Percentiles rank a stretch among this genome's conserved stretches.
Conservation (phyloP, 1,140 invertebrate genomes). For the Hyposmocoma kahamanoa region DNA sequence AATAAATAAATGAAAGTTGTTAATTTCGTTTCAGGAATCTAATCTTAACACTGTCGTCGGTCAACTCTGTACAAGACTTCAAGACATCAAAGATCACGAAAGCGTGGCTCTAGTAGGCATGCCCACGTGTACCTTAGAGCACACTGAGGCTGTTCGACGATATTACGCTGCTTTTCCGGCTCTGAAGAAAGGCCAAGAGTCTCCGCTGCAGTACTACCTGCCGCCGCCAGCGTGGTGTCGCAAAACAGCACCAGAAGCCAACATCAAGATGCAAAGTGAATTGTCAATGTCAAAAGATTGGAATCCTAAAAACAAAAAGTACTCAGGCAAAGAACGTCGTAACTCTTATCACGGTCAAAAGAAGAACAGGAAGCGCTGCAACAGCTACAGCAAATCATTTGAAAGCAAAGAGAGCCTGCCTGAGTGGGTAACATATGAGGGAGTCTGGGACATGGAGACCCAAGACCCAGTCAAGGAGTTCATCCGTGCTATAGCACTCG, state of each 20-base stretch:
- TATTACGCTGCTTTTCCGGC: conserved; percentile 74
- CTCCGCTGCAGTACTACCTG: conserved; percentile 59
- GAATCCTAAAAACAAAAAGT: conserved; percentile 52
- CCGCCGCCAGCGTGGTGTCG: conserved; percentile 65
- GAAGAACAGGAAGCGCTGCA: conserved; percentile 53
- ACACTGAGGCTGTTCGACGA: conserved; percentile 68
- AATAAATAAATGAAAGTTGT: no score
- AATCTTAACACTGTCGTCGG: conserved; percentile 61
- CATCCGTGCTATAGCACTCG: conserved; percentile 59
- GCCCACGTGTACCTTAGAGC: conserved; percentile 63
- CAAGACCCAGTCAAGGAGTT: conserved; percentile 70
- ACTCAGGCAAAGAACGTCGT: conserved; percentile 52
- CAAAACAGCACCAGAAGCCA: conserved; percentile 34
- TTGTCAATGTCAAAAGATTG: conserved; percentile 56
- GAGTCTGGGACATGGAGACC: conserved; percentile 69
- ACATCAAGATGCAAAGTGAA: conserved; percentile 63
- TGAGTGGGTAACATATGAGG: conserved; percentile 69
- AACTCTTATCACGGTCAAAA: conserved; percentile 63
- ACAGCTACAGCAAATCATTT: conserved; percentile 60
- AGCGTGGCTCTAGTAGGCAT: conserved; percentile 50
- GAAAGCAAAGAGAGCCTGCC: conserved; percentile 64
- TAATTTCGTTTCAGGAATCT: conserved; percentile 52
- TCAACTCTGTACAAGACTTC: conserved; percentile 58
- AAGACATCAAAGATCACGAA: conserved; percentile 61
- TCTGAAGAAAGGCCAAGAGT: conserved; percentile 64